Conservation (phyloP, 2,888 invertebrate genomes). For the Ethmia dodecea region DNA sequence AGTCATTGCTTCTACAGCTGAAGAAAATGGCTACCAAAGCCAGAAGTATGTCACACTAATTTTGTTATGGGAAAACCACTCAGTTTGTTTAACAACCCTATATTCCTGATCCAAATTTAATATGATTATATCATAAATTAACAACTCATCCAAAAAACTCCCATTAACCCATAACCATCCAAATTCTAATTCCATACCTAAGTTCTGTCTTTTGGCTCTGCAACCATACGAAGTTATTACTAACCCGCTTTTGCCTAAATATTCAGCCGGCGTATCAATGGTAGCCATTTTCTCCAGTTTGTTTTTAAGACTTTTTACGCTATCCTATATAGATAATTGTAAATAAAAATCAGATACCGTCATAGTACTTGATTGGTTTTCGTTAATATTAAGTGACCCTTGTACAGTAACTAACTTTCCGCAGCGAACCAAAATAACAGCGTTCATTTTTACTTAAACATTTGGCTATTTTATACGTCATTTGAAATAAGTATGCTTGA, state of each 20-base stretch:
- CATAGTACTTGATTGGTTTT: conserved; percentile 33
- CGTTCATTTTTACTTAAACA: neutral
- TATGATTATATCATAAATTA: conserved; percentile 16
- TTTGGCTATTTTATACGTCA: neutral
- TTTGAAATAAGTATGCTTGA: neutral
- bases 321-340: conserved; percentile 5
- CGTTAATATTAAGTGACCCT: conserved; percentile 6
- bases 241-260: conserved; percentile 53
- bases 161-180: conserved; percentile 22
- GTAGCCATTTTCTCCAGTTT: conserved; percentile 76
- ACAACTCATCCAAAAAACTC: conserved; percentile 15
- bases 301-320: conserved; percentile 9
- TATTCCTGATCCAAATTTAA: conserved; percentile 16
- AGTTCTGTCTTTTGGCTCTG: conserved; percentile 31
- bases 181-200: conserved; percentile 24
- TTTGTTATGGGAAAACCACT: conserved; percentile 49
- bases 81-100: conserved; percentile 18
- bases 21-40: conserved; percentile 96
- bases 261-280: conserved; percentile 52
- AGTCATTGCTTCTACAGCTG: conserved; percentile 95
- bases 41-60: conserved; percentile 82
- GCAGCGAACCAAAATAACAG: conserved; percentile 9
- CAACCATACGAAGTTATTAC: conserved; percentile 43
- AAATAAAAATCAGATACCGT: conserved; percentile 11
- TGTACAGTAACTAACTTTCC: conserved; percentile 11